Percentiles rank a stretch among this genome's conserved stretches.
phyloP scores from a whole-genome alignment of 2,113 vertebrate genomes.

The Salminus brasiliensis region DNA sequence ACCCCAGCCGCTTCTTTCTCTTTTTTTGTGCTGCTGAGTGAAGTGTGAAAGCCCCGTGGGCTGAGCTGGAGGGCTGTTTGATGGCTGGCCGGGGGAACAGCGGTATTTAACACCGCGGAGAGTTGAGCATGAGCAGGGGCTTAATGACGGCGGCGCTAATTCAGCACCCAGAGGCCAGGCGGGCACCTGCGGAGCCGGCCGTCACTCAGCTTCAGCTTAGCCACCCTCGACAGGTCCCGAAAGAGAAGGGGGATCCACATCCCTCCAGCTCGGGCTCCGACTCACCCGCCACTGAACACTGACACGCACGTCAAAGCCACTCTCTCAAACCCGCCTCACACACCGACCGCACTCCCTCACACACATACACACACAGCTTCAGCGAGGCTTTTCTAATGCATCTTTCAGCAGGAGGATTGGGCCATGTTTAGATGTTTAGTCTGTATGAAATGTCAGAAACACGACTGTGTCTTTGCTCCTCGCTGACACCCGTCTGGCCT shows the following conservation, averaged over 20 bases:
- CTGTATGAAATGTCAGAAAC: neutral
- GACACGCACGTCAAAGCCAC: neutral
- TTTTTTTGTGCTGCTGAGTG: conserved; percentile 18
- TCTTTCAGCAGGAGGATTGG: neutral
- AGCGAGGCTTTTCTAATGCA: neutral
- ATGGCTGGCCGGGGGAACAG: conserved; percentile 43
- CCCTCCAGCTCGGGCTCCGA: conserved; percentile 40
- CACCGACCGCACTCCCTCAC: neutral
- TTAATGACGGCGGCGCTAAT: conserved; percentile 49
- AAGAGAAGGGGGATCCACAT: conserved; percentile 7
- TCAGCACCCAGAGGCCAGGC: conserved; percentile 31
- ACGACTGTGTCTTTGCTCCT: neutral
- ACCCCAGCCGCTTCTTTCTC: neutral
- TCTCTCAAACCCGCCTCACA: conserved; percentile 6
- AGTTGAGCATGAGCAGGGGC: conserved; percentile 46
- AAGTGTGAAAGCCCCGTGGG: conserved; percentile 44
- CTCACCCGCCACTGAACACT: neutral
- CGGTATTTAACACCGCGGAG: conserved; percentile 49
- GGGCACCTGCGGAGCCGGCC: conserved; percentile 50
- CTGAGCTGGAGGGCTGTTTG: conserved; percentile 38
- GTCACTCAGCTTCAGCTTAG: conserved; percentile 45
- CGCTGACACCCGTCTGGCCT: neutral
- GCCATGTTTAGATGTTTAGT: neutral
- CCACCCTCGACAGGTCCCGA: conserved; percentile 33
- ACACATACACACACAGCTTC: too few relatives aligned